Evolutionary conservation across 1,140 invertebrate genomes (phyloP).

Genomic region (Anoplolepis gracilipes): DNA sequence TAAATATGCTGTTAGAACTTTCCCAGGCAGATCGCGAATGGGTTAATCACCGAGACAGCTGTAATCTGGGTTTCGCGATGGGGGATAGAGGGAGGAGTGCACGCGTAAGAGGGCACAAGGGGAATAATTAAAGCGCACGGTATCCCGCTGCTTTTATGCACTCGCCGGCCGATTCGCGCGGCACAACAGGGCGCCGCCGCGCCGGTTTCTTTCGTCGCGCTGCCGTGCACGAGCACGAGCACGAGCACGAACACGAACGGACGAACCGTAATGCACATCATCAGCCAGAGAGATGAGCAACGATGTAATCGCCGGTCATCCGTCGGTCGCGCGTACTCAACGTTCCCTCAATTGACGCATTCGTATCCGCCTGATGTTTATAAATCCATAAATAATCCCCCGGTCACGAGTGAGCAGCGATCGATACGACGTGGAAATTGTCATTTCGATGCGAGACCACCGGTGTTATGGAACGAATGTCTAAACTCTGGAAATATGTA

Average conservation of each 20-base stretch:
- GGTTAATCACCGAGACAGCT: constrained; percentile 43
- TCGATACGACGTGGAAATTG: constrained; percentile 18
- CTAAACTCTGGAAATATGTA: neutral
- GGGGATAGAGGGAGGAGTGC: no score
- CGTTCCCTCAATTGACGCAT: constrained; percentile 27
- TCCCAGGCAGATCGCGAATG: constrained; percentile 29
- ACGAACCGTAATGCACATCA: constrained; percentile 45
- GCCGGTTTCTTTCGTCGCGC: constrained; percentile 54
- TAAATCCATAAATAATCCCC: constrained; percentile 47
- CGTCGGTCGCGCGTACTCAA: constrained; percentile 20
- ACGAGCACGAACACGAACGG: neutral
- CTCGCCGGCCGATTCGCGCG: constrained; percentile 49
- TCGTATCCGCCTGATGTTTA: constrained; percentile 34
- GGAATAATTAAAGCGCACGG: constrained; percentile 58
- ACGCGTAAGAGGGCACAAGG: constrained; percentile 23
- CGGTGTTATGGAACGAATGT: constrained; percentile 21
- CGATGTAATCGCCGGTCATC: constrained; percentile 47
- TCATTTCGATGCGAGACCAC: constrained; percentile 10
- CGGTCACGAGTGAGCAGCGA: neutral
- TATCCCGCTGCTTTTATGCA: constrained; percentile 57
- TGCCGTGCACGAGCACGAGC: constrained; percentile 2
- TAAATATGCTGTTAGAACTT: constrained; percentile 43
- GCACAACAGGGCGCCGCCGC: constrained; percentile 55
- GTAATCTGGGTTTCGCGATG: constrained; percentile 34
- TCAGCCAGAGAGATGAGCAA: constrained; percentile 12